Evolutionary conservation across 2,113 vertebrate species (phyloP).

Genomic region (Gallinago media): DNA sequence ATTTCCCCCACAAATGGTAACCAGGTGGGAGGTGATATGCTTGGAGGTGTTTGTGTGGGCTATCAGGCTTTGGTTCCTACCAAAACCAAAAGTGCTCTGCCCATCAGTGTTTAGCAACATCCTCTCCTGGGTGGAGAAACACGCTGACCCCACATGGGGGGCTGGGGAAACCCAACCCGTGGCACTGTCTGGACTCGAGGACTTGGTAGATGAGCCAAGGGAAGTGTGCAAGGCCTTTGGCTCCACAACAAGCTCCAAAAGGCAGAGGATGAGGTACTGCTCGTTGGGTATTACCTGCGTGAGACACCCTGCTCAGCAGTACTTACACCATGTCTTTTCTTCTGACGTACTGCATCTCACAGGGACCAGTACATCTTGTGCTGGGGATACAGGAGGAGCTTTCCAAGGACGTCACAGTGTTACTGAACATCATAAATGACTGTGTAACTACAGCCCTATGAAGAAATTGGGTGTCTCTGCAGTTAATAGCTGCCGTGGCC

Average conservation of each 20-base stretch:
- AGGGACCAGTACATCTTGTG: neutral
- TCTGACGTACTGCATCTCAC: neutral
- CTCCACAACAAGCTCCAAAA: neutral
- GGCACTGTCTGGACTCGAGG: neutral
- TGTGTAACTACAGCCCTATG: neutral
- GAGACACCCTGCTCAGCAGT: neutral
- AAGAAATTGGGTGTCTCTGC: neutral
- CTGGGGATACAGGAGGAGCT: neutral
- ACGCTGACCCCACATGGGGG: neutral
- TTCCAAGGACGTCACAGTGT: neutral
- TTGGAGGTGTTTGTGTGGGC: neutral
- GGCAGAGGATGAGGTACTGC: neutral
- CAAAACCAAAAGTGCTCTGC: neutral
- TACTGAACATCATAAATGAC: neutral
- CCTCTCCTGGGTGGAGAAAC: neutral
- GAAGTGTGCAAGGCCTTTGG: neutral
- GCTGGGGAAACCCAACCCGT: neutral
- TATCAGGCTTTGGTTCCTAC: neutral
- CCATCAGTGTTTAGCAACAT: neutral
- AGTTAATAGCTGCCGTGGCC: neutral
- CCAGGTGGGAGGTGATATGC: neutral
- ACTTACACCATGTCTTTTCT: neutral
- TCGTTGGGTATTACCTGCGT: neutral
- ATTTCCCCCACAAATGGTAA: neutral
- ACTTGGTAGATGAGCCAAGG: neutral